Base-by-base conservation (phyloP, 2,797 vertebrate species). In the Babyrousa celebensis region DNA sequence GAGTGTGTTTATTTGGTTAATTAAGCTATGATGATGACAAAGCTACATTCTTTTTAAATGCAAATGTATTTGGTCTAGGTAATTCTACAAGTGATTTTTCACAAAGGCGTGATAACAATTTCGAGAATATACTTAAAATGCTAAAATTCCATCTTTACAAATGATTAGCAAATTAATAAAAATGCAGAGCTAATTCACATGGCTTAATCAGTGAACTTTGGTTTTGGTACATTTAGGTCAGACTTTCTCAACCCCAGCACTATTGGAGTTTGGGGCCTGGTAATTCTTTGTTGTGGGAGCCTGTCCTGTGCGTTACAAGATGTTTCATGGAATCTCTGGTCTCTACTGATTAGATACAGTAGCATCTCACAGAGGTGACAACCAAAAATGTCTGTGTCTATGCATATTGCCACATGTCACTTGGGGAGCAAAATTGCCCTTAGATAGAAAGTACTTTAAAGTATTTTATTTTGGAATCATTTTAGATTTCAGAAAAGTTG, bases 401-500 rank as follows among this genome's bases (percentile, higher is more conserved):
- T 25, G 36, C 60, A 65, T 6, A 43, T 71, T 65, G 27, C 5
- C 36, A 27, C 27, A n/a, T 74, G 54, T 68, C 7, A 5, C 8
- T 48, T 36, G 23, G 11, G 75, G 8, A 5, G 21, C 18, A 84
- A 60, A 77, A n/a, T 7, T 67, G 20, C 63, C 7, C 8, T 6
- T 92, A 75, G 54, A 58, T 92, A 32, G 70, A 40, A 92, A 95
- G 63, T 54, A 87, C 12, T 27, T 78, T 29, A 23, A 67, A 52
- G 16, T 12, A 23, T 84, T 86, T 84, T 72, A 79, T 85, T 93
- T 85, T 62, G 43, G 17, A 77, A 78, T 78, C 70, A 43, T 63
- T 94, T 93, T 52, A 52, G 40, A 88, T 86, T 60, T 95, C 6
- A 89, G 82, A 89, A 91, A 79, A 65, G 36, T 62, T 89, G 32